Evolutionary conservation across 2,888 invertebrate genomes (phyloP).

Genomic region (Erynnis tages): DNA sequence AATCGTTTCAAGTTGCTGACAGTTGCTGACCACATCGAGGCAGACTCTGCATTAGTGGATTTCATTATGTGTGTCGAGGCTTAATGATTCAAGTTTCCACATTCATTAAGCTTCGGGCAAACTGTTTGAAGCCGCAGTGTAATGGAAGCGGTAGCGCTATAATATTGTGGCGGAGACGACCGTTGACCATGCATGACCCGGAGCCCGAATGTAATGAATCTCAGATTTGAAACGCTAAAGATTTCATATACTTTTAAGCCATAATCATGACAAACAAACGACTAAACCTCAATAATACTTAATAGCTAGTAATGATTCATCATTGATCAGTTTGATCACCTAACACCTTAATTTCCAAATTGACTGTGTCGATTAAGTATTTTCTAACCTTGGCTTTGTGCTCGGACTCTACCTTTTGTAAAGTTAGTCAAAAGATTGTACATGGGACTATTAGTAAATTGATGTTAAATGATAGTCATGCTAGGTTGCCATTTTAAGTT

Average conservation of each 20-base stretch:
- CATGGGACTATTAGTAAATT: background rate
- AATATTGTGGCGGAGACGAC: slow-evolving; percentile 59
- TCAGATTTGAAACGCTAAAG: no score
- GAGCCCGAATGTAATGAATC: slow-evolving; percentile 27
- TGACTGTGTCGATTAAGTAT: background rate
- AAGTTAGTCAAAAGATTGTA: background rate
- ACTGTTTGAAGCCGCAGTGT: slow-evolving; percentile 62
- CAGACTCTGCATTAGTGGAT: slow-evolving; percentile 43
- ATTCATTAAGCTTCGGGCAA: slow-evolving; percentile 63
- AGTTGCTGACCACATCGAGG: slow-evolving; percentile 26
- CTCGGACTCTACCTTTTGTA: background rate
- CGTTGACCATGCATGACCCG: slow-evolving; percentile 45
- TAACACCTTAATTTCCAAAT: background rate
- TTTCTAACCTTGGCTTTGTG: background rate
- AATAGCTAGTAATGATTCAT: no score
- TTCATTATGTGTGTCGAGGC: slow-evolving; percentile 59
- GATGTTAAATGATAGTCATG: background rate
- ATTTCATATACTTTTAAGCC: background rate
- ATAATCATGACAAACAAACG: background rate
- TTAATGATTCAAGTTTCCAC: slow-evolving; percentile 68
- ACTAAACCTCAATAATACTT: no score
- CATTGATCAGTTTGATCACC: no score
- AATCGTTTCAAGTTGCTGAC: slow-evolving; percentile 1
- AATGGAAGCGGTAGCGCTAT: slow-evolving; percentile 63
- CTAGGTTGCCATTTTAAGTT: background rate